Evolutionary conservation across 2,797 vertebrate genomes (phyloP), one percentile per base, ranked within the genome.

Genomic region (Gastrophryne carolinensis): DNA sequence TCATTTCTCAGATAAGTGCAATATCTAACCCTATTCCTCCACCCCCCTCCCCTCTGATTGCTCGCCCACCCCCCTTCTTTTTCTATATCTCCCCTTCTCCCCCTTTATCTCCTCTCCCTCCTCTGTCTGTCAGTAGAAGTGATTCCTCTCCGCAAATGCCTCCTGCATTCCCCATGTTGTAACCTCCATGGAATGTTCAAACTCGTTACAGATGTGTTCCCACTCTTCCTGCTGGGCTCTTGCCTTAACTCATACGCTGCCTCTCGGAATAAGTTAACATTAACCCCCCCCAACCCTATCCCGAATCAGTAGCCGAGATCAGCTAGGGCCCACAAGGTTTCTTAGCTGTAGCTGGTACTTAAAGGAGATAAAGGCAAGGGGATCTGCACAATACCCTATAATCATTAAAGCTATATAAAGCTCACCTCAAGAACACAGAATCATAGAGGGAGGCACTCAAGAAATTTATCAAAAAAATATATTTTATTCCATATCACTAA

Each of bases 91-190:
- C 56, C 34, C 23, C 53, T 35, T 69, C 66, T 76, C 58, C 66
- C 74, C 74, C 74, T 71, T 77, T 77, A 77, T 77, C 74, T 62
- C 60, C 57, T 76, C 66, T 30, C 73, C 74, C 67, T 77, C 67
- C 74, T 50, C n/a, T 64, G 57, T 44, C 68, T 71, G 74, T 77
- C 66, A 77, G 66, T 32, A 24, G 50, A 71, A 77, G 74, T 77
- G 74, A 77, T 77, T 71, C 66, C 67, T 77, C 74, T 47, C 61
- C 57, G 71, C 39, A 70, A 76, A 63, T 71, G 74, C 74, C 74
- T 77, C 74, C 67, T 17, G 58, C 74, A 71, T 71, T 77, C 74
- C 67, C 67, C 68, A 72, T 78, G 75, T 50, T 78, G 47, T 78
- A 78, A 78, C 60, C 60, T 64, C 75, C 58, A 53, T 63, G 75